Percentiles rank a stretch among this genome's conserved stretches.
These are phyloP conservation scores for Agrotis exclamationis DNA, from an alignment of 2,888 invertebrate genomes.

Conservation along the genomic window DNA sequence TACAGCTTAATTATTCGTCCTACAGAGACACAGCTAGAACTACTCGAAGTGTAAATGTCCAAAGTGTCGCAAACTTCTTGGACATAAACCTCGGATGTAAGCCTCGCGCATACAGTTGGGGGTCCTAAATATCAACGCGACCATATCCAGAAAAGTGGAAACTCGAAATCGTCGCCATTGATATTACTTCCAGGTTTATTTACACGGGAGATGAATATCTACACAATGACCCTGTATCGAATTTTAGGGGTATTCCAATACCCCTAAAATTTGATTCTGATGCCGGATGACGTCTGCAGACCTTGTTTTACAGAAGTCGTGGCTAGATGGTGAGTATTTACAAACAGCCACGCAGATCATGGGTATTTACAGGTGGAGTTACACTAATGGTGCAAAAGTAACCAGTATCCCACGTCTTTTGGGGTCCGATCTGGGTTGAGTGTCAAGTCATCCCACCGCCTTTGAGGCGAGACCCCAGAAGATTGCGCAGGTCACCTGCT, in stretches of 20 bases:
- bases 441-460: conserved; percentile 50
- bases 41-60: conserved; percentile 16
- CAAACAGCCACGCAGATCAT: conserved; percentile 7
- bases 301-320: not conserved
- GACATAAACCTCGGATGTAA: conserved; percentile 12
- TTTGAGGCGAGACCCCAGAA: conserved; percentile 25
- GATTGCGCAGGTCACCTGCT: conserved; percentile 28
- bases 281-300: conserved; percentile 8
- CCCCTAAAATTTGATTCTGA: not conserved
- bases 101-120: not conserved
- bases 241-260: not conserved
- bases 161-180: conserved; percentile 29
- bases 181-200: conserved; percentile 19
- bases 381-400: conserved; percentile 45
- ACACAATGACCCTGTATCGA: not conserved
- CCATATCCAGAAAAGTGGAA: conserved; percentile 33
- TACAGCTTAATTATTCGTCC: conserved; percentile 20
- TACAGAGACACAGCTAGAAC: conserved; percentile 37
- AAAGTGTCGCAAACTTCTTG: not conserved
- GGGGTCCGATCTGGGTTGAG: conserved; percentile 39
- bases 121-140: conserved; percentile 31
- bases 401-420: conserved; percentile 38
- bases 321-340: not conserved
- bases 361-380: conserved; percentile 34
- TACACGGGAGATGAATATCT: conserved; percentile 34